phyloP scores from a whole-genome alignment of 2,888 invertebrate genomes.

The Caenorhabditis afra region DNA sequence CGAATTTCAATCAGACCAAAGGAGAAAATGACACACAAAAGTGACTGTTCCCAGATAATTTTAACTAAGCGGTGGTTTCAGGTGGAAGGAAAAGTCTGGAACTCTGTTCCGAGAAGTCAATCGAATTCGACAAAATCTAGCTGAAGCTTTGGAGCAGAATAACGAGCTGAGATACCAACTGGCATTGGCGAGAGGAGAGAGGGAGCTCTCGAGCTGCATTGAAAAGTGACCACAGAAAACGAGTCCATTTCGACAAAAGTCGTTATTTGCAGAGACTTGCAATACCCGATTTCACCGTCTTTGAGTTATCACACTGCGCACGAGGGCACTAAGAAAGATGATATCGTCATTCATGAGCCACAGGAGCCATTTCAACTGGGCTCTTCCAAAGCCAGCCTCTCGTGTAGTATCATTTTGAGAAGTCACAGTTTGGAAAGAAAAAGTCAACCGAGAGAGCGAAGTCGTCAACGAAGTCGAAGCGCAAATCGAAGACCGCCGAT shows the following conservation, averaged over 20 bases:
- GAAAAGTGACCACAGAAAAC: slow-evolving; percentile 35
- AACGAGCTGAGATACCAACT: slow-evolving; percentile 70
- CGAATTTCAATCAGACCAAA: slow-evolving; percentile 26
- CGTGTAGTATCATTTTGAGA: slow-evolving; percentile 60
- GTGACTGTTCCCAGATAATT: background rate
- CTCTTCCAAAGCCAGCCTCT: slow-evolving; percentile 61
- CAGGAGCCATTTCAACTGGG: slow-evolving; percentile 61
- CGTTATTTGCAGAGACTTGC: slow-evolving; percentile 25
- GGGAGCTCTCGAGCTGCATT: slow-evolving; percentile 70
- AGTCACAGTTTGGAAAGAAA: slow-evolving; percentile 53
- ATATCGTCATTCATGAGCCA: slow-evolving; percentile 65
- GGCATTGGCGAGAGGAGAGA: slow-evolving; percentile 75
- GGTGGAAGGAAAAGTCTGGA: slow-evolving; percentile 78
- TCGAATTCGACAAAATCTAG: slow-evolving; percentile 68
- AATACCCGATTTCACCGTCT: slow-evolving; percentile 56
- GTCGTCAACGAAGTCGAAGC: slow-evolving; percentile 55
- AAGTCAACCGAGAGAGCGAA: slow-evolving; percentile 41
- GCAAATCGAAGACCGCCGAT: slow-evolving; percentile 54
- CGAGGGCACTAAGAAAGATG: slow-evolving; percentile 51
- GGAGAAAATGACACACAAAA: slow-evolving; percentile 38
- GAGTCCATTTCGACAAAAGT: background rate
- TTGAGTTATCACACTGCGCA: slow-evolving; percentile 58
- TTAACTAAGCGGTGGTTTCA: background rate
- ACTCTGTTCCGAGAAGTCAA: slow-evolving; percentile 76
- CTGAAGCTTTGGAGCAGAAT: slow-evolving; percentile 59